Evolutionary conservation across 2,797 vertebrate genomes (phyloP).

Genomic region (Sternarchorhynchus goeldii): DNA sequence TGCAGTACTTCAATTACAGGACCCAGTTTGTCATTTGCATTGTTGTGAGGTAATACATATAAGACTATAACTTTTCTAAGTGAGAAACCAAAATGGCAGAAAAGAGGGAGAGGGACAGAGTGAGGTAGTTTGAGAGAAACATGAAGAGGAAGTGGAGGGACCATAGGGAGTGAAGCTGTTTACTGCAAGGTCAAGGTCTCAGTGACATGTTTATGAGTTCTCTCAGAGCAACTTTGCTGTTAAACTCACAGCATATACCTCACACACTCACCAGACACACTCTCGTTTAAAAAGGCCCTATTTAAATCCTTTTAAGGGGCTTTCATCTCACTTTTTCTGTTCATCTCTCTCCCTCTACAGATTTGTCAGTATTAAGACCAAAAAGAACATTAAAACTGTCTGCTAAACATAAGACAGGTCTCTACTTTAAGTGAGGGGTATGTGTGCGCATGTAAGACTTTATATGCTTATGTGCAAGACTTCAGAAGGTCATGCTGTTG

Average conservation of each 20-base stretch:
- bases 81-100: neutral
- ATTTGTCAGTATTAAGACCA: slow-evolving; percentile 61
- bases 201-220: slow-evolving; percentile 74
- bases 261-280: slow-evolving; percentile 48
- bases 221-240: slow-evolving; percentile 74
- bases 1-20: neutral
- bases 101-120: slow-evolving; percentile 2
- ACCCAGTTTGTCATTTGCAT: neutral
- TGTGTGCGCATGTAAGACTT: slow-evolving; percentile 8
- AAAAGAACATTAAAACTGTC: slow-evolving; percentile 68
- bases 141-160: slow-evolving; percentile 37
- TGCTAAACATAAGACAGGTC: slow-evolving; percentile 65
- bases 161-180: slow-evolving; percentile 71
- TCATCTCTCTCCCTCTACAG: slow-evolving; percentile 4
- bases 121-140: slow-evolving; percentile 13
- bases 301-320: slow-evolving; percentile 17
- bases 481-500: too few relatives aligned
- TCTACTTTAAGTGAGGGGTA: slow-evolving; percentile 11
- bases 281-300: neutral
- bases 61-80: neutral
- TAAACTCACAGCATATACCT: slow-evolving; percentile 60
- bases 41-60: neutral
- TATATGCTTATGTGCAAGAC: too few relatives aligned
- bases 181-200: slow-evolving; percentile 79
- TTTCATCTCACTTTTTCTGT: slow-evolving; percentile 33